A percentile compares a stretch with the other conserved stretches of the same genome.
Evolutionary conservation across 2,113 vertebrate species (phyloP).

Genomic region (Clupea harengus): DNA sequence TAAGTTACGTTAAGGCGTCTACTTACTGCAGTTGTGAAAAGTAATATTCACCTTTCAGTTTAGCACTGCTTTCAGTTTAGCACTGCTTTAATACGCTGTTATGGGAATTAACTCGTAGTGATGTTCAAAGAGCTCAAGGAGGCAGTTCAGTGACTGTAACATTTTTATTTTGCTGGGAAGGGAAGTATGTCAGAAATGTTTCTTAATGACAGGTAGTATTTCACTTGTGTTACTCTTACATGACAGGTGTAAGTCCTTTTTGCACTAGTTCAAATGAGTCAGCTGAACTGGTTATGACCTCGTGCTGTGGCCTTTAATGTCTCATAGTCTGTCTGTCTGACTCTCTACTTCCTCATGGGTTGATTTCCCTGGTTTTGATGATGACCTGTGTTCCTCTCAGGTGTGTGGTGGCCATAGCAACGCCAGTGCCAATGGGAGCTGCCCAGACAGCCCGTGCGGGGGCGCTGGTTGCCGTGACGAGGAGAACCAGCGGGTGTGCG

Average conservation of each 20-base stretch:
- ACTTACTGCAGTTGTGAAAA: too few species aligned
- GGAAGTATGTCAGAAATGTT: not conserved
- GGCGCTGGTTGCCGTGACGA: constrained; percentile 76
- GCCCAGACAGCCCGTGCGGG: constrained; percentile 67
- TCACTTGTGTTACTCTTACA: not conserved
- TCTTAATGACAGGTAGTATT: not conserved
- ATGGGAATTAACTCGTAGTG: too few species aligned
- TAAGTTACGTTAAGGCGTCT: too few species aligned
- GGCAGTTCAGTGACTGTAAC: too few species aligned
- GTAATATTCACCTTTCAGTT: too few species aligned
- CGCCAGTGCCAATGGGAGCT: constrained; percentile 59
- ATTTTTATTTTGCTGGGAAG: too few species aligned
- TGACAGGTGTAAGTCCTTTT: not conserved
- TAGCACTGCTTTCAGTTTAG: too few species aligned
- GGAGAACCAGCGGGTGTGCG: constrained; percentile 63
- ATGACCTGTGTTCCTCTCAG: constrained; percentile 43
- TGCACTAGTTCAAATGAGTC: not conserved
- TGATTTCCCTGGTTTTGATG: not conserved
- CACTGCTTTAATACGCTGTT: too few species aligned
- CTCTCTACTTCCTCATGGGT: not conserved
- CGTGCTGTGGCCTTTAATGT: not conserved
- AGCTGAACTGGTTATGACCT: not conserved
- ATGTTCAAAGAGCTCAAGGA: too few species aligned
- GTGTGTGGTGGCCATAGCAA: constrained; percentile 68
- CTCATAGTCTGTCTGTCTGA: not conserved